Evolutionary conservation across 1,140 invertebrate genomes (phyloP).

Genomic region (Tetraneura akinire): DNA sequence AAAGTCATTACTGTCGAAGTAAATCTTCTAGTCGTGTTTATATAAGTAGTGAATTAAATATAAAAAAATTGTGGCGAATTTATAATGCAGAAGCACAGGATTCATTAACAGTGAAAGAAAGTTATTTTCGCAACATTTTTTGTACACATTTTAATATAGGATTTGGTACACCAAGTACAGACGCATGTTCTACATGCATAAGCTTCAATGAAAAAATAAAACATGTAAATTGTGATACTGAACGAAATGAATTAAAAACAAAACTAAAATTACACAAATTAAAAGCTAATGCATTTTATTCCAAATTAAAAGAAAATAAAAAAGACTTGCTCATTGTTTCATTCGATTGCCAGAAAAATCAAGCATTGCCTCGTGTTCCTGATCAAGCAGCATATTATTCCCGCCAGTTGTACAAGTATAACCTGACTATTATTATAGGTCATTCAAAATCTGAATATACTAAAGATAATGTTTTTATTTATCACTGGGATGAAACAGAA

Average conservation of each 20-base stretch:
- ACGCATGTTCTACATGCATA: conserved; percentile 55
- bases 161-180: conserved; percentile 54
- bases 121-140: conserved; percentile 49
- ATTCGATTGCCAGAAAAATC: conserved; percentile 60
- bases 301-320: conserved; percentile 30
- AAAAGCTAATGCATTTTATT: conserved; percentile 19
- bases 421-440: conserved; percentile 57
- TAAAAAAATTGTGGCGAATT: conserved; percentile 39
- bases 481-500: conserved; percentile 9
- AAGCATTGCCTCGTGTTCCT: conserved; percentile 55
- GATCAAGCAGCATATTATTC: conserved; percentile 58
- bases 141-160: conserved; percentile 53
- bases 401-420: conserved; percentile 58
- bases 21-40: conserved; percentile 21
- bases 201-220: conserved; percentile 52
- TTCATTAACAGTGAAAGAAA: conserved; percentile 14
- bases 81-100: conserved; percentile 2
- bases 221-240: conserved; percentile 1
- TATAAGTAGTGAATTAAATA: conserved; percentile 33
- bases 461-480: conserved; percentile 32
- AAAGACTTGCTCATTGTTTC: conserved; percentile 54
- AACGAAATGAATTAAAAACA: conserved; percentile 2
- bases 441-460: conserved; percentile 54
- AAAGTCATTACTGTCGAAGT: conserved; percentile 39
- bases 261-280: conserved; percentile 16